Percentiles rank a stretch among this genome's conserved stretches.
These are phyloP conservation scores for Drosophila eugracilis DNA, from an alignment of 1,140 invertebrate genomes.

Conservation along the genomic window DNA sequence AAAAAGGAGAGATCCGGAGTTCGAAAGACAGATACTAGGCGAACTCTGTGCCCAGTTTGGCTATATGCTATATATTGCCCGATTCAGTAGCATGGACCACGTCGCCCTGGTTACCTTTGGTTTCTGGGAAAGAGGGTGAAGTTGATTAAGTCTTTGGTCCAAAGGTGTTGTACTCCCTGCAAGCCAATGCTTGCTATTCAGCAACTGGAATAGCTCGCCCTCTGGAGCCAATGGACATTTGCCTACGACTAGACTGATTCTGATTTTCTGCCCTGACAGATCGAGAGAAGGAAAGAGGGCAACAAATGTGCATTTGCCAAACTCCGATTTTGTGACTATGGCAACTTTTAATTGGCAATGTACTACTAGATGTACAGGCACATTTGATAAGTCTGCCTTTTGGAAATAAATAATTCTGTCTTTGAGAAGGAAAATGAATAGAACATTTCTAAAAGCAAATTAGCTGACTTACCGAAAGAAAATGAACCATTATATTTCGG, in stretches of 20 bases:
- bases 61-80: conserved; percentile 16
- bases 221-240: conserved; percentile 16
- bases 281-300: not conserved
- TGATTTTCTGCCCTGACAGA: conserved; percentile 38
- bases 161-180: conserved; percentile 35
- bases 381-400: conserved; percentile 19
- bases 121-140: not conserved
- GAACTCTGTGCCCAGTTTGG: conserved; percentile 2
- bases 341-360: conserved; percentile 47
- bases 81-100: conserved; percentile 15
- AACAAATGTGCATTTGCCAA: conserved; percentile 6
- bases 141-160: conserved; percentile 63
- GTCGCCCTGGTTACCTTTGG: conserved; percentile 26
- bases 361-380: not conserved
- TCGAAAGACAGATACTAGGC: conserved; percentile 2
- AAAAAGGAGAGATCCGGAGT: conserved; percentile 25
- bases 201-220: conserved; percentile 5
- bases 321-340: conserved; percentile 8
- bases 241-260: conserved; percentile 26
- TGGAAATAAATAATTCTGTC: conserved; percentile 7
- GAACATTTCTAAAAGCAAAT: not conserved
- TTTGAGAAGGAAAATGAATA: not conserved
- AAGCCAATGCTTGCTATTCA: conserved; percentile 6
- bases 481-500: no score
- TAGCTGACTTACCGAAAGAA: no score